Conservation (phyloP, 1,140 invertebrate genomes). For the Drosophila yakuba region DNA sequence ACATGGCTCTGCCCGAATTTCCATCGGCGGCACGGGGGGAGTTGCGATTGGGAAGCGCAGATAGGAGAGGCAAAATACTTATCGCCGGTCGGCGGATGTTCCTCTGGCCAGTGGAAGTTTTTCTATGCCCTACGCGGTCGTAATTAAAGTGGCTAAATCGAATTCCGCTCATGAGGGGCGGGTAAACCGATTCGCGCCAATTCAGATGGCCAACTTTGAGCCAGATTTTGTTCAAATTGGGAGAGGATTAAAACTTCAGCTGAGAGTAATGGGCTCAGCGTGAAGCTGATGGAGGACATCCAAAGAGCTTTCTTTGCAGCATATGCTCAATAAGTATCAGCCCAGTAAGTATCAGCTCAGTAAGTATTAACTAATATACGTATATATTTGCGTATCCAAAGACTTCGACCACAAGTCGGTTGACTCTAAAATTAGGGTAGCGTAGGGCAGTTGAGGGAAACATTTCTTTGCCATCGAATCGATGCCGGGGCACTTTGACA, state of each 20-base stretch:
- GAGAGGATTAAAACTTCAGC: constrained; percentile 38
- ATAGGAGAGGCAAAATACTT: constrained; percentile 48
- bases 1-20: constrained; percentile 31
- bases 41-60: constrained; percentile 21
- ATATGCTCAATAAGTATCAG: too few relatives aligned
- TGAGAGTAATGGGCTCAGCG: not conserved
- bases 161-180: constrained; percentile 24
- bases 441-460: constrained; percentile 14
- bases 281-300: not conserved
- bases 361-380: too few relatives aligned
- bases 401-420: not conserved
- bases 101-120: constrained; percentile 25
- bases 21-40: constrained; percentile 9
- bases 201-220: constrained; percentile 31
- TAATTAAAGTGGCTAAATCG: constrained; percentile 56
- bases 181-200: constrained; percentile 31
- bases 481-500: constrained; percentile 65
- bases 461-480: constrained; percentile 59
- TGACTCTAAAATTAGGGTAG: not conserved
- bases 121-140: constrained; percentile 53
- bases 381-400: not conserved
- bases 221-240: constrained; percentile 9
- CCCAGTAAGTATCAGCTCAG: too few relatives aligned
- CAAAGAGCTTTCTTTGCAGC: too few relatives aligned
- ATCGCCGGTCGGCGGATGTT: constrained; percentile 39